Conservation (phyloP, 2,113 vertebrate species). For the Sturnira hondurensis region DNA sequence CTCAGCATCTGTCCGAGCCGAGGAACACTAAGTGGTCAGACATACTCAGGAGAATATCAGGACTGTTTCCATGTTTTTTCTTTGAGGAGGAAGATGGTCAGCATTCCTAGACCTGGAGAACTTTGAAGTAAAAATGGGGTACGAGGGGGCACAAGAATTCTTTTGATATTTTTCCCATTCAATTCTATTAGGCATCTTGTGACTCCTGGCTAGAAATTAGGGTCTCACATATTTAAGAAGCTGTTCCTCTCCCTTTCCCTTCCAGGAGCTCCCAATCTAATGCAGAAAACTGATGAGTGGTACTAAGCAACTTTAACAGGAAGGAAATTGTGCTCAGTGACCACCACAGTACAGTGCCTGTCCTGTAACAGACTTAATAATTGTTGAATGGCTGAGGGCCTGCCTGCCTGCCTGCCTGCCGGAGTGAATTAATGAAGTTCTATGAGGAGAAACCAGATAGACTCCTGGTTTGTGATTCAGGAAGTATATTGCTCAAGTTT, state of each 20-base stretch:
- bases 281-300: not conserved
- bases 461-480: not conserved
- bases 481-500: not conserved
- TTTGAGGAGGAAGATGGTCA: not conserved
- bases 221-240: not conserved
- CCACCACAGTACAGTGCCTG: not conserved
- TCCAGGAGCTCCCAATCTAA: not conserved
- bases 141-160: not conserved
- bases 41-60: not conserved
- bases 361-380: not conserved
- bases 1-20: too few relatives aligned
- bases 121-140: not conserved
- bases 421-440: not conserved
- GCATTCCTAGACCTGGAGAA: not conserved
- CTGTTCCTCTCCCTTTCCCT: not conserved
- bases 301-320: not conserved
- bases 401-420: not conserved
- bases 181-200: not conserved
- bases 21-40: not conserved
- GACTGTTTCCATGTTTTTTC: rapidly evolving
- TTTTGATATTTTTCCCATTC: not conserved
- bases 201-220: not conserved
- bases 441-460: not conserved
- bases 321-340: not conserved
- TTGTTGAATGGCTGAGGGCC: not conserved